Percentiles rank a stretch among this genome's conserved stretches.
Evolutionary conservation across 1,140 invertebrate genomes (phyloP).

Genomic region (Zophobas atratus): DNA sequence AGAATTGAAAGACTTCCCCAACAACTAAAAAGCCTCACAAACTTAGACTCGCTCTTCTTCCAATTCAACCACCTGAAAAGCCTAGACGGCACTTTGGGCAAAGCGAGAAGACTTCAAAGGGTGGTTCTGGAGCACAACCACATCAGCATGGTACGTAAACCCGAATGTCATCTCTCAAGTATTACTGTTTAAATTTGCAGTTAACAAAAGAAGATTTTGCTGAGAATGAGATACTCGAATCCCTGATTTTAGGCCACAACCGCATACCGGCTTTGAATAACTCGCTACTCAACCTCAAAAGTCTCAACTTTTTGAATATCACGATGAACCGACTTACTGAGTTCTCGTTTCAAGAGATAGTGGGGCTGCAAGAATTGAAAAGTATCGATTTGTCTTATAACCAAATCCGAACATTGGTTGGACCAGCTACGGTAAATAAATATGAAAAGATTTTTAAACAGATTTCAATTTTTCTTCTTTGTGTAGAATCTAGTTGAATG

Average conservation of each 20-base stretch:
- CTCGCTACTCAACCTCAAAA: constrained; percentile 79
- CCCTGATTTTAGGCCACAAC: constrained; percentile 80
- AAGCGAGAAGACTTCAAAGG: constrained; percentile 75
- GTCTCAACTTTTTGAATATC: constrained; percentile 79
- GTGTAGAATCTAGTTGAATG: constrained; percentile 81
- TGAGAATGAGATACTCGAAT: constrained; percentile 76
- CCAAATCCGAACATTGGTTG: constrained; percentile 77
- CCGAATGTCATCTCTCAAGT: neutral
- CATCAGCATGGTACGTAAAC: constrained; percentile 77
- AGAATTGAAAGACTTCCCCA: constrained; percentile 78
- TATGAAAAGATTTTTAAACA: constrained; percentile 6
- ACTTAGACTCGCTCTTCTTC: constrained; percentile 79
- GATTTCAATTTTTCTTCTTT: neutral
- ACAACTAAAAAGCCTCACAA: constrained; percentile 77
- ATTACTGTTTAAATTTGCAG: constrained; percentile 67
- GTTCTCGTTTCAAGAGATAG: constrained; percentile 84
- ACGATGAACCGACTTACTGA: constrained; percentile 82
- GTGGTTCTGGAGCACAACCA: constrained; percentile 81
- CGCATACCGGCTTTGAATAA: constrained; percentile 79
- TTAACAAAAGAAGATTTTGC: constrained; percentile 82
- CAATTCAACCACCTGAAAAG: constrained; percentile 79
- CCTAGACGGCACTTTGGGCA: constrained; percentile 79
- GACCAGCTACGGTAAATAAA: constrained; percentile 77
- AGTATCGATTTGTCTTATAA: constrained; percentile 84
- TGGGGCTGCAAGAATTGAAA: constrained; percentile 77